phyloP scores from a whole-genome alignment of 92 coral and sea anemone species.

The Muricea muricata region DNA sequence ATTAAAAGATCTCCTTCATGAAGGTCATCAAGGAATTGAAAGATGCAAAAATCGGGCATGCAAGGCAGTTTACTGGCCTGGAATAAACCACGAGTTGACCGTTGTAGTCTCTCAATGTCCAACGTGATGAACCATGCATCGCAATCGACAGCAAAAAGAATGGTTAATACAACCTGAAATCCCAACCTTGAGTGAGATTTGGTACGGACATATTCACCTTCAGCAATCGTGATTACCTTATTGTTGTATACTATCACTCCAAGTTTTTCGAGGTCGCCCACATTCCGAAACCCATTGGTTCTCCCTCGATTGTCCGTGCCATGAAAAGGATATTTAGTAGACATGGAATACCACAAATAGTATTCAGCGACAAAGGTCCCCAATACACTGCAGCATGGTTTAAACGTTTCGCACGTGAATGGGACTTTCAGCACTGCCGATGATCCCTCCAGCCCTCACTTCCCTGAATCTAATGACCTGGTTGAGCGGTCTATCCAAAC shows the following conservation, averaged over 20 bases:
- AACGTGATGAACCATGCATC: background rate
- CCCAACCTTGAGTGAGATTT: slow-evolving; percentile 4
- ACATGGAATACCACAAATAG: no score
- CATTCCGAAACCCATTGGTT: background rate
- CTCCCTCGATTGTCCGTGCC: background rate
- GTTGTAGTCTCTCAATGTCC: slow-evolving; percentile 10
- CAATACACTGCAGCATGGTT: slow-evolving; percentile 1
- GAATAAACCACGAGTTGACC: slow-evolving; percentile 15
- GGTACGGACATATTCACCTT: background rate
- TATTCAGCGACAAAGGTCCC: slow-evolving; percentile 16
- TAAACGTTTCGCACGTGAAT: slow-evolving; percentile 22
- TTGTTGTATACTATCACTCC: slow-evolving; percentile 29
- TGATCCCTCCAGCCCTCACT: slow-evolving; percentile 19
- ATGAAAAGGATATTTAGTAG: no score
- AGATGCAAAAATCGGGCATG: slow-evolving; percentile 23
- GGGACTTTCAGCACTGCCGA: slow-evolving; percentile 14
- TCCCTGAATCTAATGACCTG: slow-evolving; percentile 4
- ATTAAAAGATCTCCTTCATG: slow-evolving; percentile 11
- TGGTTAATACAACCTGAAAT: background rate
- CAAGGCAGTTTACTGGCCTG: slow-evolving; percentile 10
- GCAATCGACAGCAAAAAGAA: no score
- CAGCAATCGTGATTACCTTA: background rate
- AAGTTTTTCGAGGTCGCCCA: slow-evolving; percentile 16
- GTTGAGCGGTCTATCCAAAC: slow-evolving; percentile 7
- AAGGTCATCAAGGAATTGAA: slow-evolving; percentile 26